Percentiles rank a stretch among this genome's conserved stretches.
Evolutionary conservation across 2,888 invertebrate species (phyloP).

Genomic region (Hirtodrosophila alboralis): DNA sequence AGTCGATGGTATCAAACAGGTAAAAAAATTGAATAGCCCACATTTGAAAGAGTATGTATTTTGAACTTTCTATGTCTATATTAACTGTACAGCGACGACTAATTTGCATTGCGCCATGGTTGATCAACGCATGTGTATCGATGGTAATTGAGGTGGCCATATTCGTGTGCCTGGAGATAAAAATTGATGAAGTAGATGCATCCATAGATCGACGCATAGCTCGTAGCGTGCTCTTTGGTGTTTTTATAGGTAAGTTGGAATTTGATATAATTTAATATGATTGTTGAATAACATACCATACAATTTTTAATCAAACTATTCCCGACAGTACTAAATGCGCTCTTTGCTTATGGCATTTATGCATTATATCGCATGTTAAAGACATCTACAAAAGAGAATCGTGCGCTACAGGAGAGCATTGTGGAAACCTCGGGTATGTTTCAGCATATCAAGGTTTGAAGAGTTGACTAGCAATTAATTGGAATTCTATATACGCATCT

Average conservation of each 20-base stretch:
- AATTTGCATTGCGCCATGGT: constrained; percentile 81
- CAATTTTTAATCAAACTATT: neutral
- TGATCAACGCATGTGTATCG: constrained; percentile 76
- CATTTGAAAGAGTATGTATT: no score
- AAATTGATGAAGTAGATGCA: constrained; percentile 80
- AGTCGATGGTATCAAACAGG: constrained; percentile 81
- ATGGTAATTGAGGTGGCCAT: constrained; percentile 75
- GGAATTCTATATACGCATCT: constrained; percentile 17
- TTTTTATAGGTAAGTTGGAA: constrained; percentile 72
- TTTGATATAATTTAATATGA: no score
- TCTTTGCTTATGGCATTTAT: constrained; percentile 76
- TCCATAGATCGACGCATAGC: constrained; percentile 80
- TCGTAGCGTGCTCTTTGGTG: constrained; percentile 78
- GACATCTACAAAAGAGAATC: constrained; percentile 74
- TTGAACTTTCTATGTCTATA: neutral
- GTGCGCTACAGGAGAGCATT: constrained; percentile 75
- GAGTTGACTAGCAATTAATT: constrained; percentile 24
- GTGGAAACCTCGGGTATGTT: constrained; percentile 80
- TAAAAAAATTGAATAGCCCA: no score
- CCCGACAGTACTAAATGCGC: constrained; percentile 71
- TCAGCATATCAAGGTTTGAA: constrained; percentile 80
- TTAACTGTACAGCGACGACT: constrained; percentile 70
- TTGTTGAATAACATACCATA: neutral
- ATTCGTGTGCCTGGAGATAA: constrained; percentile 76
- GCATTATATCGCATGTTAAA: constrained; percentile 78